Conservation (phyloP, 2,113 vertebrate genomes). For the Leptocoma aspasia region DNA sequence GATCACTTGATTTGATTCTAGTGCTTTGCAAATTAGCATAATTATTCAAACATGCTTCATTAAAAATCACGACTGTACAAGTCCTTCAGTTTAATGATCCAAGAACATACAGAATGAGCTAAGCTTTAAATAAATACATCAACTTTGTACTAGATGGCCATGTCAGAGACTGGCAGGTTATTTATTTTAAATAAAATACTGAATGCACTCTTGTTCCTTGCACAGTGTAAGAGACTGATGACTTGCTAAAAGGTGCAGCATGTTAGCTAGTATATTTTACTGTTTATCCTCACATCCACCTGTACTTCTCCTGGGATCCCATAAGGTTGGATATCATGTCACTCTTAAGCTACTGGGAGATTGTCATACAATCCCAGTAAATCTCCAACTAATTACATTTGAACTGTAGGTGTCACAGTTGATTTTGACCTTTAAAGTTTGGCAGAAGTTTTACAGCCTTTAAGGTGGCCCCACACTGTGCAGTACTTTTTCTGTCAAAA, state of each 20-base stretch:
- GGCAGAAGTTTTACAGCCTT: constrained; percentile 64
- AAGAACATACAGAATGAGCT: constrained; percentile 61
- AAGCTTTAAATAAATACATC: constrained; percentile 71
- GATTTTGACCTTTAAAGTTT: constrained; percentile 73
- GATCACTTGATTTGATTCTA: constrained; percentile 81
- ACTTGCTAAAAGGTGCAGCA: background rate
- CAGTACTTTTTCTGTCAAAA: background rate
- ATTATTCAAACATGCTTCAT: constrained; percentile 79
- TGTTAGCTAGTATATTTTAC: constrained; percentile 34
- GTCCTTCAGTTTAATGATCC: constrained; percentile 77
- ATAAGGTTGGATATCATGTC: constrained; percentile 66
- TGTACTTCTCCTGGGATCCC: constrained; percentile 62
- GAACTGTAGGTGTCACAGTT: constrained; percentile 70
- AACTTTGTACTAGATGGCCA: constrained; percentile 20
- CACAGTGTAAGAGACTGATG: background rate
- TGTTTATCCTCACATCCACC: constrained; percentile 66
- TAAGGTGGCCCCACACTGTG: background rate
- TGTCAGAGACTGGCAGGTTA: background rate
- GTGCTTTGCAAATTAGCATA: constrained; percentile 77
- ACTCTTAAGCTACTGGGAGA: constrained; percentile 69
- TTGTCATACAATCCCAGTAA: constrained; percentile 71
- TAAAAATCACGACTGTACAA: constrained; percentile 71
- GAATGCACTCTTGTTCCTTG: background rate
- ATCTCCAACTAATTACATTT: constrained; percentile 78
- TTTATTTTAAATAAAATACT: background rate